Base-by-base conservation (phyloP, 1,140 invertebrate species). In the Drosophila repleta region DNA sequence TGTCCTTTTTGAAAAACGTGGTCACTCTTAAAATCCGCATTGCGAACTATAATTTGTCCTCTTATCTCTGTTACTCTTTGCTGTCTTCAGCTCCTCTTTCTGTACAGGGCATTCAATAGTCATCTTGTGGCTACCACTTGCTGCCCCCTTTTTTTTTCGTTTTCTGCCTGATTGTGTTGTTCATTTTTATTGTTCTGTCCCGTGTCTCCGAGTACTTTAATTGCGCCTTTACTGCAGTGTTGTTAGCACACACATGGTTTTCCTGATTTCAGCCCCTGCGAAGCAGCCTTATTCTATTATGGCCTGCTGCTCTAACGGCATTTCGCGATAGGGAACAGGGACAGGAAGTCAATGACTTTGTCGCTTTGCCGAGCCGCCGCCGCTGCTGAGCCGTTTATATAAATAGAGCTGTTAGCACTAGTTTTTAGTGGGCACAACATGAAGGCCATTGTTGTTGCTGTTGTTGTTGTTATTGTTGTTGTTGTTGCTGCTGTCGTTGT, bases 271-370 rank as follows among this genome's bases (percentile, higher is more conserved):
- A 4, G 11, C 26, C 11, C 5, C 43, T 20, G 17, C 24, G 15
- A 11, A 6, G 21, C n/a, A 6, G 6, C 17, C 43, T 17, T 46
- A 18, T 52, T 18, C 43, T 4, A 15, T 48, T 41, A 13, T 51
- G 15, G 32, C 43, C 15, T 17, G 8, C 53, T 43, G n/a, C 17
- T 52, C 11, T 62, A 41, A 49, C 35, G 39, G 7, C 39, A 10
- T 32, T 69, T 37, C 10, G 48, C 21, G 70, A 61, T 73, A 61
- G 63, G 39, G 21, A 48, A 61, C 68, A 61, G 63, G 39, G 21
- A 48, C 68, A 71, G 81, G 81, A 85, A 85, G 82, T 85, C 81
- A 85, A 74, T 85, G 81, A 85, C 81, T 85, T 85, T 79, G 62
- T 65, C 73, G 64, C 80, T 75, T 57, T 67, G 29, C 29, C 7